Percentiles rank a stretch among this genome's conserved stretches.
phyloP scores from a whole-genome alignment of 1,140 invertebrate genomes.

The Marisa cornuarietis region DNA sequence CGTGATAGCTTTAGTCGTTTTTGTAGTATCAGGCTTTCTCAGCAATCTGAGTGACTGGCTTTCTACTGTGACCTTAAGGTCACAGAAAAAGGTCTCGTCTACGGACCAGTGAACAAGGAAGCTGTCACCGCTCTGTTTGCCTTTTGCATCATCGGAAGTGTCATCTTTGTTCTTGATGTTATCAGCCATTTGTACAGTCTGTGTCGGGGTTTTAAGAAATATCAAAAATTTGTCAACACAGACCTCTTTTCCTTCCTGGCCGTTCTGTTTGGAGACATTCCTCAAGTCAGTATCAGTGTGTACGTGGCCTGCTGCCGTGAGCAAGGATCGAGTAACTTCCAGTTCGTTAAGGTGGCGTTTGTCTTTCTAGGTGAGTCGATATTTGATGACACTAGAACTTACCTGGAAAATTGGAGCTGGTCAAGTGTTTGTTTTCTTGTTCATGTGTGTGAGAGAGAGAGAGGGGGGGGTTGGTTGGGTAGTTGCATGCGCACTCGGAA shows the following conservation, averaged over 20 bases:
- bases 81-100: slow-evolving; percentile 51
- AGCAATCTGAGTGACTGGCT: slow-evolving; percentile 56
- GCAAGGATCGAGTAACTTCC: slow-evolving; percentile 53
- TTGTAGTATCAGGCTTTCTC: slow-evolving; percentile 27
- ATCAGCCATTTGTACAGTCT: slow-evolving; percentile 26
- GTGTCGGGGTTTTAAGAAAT: slow-evolving; percentile 33
- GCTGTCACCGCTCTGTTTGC: slow-evolving; percentile 40
- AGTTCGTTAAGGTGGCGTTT: slow-evolving; percentile 48
- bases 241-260: slow-evolving; percentile 46
- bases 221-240: slow-evolving; percentile 42
- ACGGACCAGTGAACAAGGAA: slow-evolving; percentile 40
- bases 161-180: slow-evolving; percentile 31
- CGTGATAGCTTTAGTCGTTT: no score
- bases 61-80: slow-evolving; percentile 44
- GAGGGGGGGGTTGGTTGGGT: no score
- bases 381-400: no score
- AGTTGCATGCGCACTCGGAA: no score
- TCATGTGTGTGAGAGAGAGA: no score
- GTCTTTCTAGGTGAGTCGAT: slow-evolving; percentile 37
- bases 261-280: slow-evolving; percentile 55
- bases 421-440: neutral
- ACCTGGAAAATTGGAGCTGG: neutral
- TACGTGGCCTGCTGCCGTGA: slow-evolving; percentile 51
- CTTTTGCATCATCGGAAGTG: slow-evolving; percentile 50
- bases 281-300: slow-evolving; percentile 50